A percentile compares a stretch with the other conserved stretches of the same genome.
Evolutionary conservation across 2,888 invertebrate species (phyloP).

Genomic region (Pasiphila rectangulata): DNA sequence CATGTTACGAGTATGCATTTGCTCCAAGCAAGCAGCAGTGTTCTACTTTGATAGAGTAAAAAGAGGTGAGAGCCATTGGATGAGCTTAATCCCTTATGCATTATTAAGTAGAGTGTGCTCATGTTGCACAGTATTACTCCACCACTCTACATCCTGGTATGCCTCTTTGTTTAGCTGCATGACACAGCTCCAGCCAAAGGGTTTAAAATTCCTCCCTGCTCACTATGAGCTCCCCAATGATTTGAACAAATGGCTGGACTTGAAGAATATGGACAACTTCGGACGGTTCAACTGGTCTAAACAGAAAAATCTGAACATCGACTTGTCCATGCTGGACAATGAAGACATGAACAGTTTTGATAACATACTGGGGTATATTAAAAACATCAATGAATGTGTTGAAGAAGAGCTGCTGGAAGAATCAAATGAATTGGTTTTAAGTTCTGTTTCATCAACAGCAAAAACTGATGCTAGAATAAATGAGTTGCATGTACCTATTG

Average conservation of each 20-base stretch:
- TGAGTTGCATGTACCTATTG: slow-evolving; percentile 1
- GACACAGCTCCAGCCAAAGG: slow-evolving; percentile 61
- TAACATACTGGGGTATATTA: slow-evolving; percentile 52
- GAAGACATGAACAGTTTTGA: slow-evolving; percentile 51
- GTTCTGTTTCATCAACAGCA: not conserved
- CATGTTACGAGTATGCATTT: slow-evolving; percentile 71
- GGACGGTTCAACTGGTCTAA: slow-evolving; percentile 63
- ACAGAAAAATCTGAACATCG: slow-evolving; percentile 45
- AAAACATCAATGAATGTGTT: slow-evolving; percentile 46
- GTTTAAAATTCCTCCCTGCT: slow-evolving; percentile 70
- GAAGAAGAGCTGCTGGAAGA: slow-evolving; percentile 29
- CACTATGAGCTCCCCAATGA: slow-evolving; percentile 67
- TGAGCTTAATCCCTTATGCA: slow-evolving; percentile 78
- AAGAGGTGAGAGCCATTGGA: slow-evolving; percentile 79
- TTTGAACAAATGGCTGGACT: slow-evolving; percentile 71
- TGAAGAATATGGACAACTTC: slow-evolving; percentile 67
- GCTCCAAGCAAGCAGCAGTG: slow-evolving; percentile 69
- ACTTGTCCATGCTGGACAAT: slow-evolving; percentile 44
- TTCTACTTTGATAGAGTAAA: slow-evolving; percentile 76
- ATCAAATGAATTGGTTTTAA: not conserved
- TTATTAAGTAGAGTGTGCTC: slow-evolving; percentile 80
- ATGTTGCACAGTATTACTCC: slow-evolving; percentile 65
- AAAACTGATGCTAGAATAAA: slow-evolving; percentile 14
- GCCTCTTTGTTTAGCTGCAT: slow-evolving; percentile 60
- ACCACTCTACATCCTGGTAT: slow-evolving; percentile 77